A percentile compares a stretch with the other conserved stretches of the same genome.
Conservation (phyloP, 2,888 invertebrate genomes). For the Diabrotica balteata region DNA sequence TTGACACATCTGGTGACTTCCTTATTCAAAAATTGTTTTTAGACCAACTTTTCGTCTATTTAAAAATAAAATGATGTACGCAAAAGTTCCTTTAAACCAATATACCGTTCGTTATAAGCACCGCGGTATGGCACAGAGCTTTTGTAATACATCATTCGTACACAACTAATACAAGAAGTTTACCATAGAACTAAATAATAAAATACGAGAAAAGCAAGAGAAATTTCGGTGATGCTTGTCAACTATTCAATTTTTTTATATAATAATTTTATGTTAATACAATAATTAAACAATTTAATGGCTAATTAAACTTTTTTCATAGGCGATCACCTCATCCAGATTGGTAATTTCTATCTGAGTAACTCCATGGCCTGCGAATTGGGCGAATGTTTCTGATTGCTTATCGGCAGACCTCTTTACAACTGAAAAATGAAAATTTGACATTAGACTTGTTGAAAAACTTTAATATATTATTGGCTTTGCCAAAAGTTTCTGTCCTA, state of each 20-base stretch:
- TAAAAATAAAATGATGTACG: too few species aligned
- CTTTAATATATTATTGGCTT: too few species aligned
- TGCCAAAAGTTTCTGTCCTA: too few species aligned
- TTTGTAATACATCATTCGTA: too few species aligned
- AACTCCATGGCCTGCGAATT: conserved; percentile 79
- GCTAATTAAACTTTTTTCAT: conserved; percentile 56
- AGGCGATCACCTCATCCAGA: conserved; percentile 67
- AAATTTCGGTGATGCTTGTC: conserved; percentile 14
- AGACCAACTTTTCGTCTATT: too few species aligned
- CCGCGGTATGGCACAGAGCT: too few species aligned
- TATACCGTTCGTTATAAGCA: too few species aligned
- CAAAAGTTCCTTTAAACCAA: too few species aligned
- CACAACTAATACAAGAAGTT: too few species aligned
- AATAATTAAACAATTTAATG: conserved; percentile 28
- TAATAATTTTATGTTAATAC: conserved; percentile 24
- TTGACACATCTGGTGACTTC: too few species aligned
- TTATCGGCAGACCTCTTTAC: conserved; percentile 57
- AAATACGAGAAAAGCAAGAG: conserved; percentile 12
- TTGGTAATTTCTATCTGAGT: conserved; percentile 78
- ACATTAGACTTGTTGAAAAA: background rate
- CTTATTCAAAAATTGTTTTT: too few species aligned
- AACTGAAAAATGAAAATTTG: conserved; percentile 48
- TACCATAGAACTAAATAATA: too few species aligned
- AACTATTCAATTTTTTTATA: conserved; percentile 22
- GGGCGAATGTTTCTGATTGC: conserved; percentile 69